Evolutionary conservation across 1,140 invertebrate genomes (phyloP).

Genomic region (Episyrphus balteatus): DNA sequence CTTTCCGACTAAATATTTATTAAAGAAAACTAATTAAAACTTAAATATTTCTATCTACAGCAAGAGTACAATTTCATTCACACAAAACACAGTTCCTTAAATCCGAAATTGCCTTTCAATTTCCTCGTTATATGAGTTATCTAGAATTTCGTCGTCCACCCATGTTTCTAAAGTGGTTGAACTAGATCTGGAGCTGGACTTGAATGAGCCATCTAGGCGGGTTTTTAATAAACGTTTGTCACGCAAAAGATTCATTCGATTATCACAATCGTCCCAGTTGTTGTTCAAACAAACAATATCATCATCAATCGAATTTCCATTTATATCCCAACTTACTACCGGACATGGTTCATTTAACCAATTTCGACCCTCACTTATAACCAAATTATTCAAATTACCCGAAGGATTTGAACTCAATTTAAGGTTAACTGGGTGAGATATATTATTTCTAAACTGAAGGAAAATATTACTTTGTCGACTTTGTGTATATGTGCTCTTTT

Average conservation of each 20-base stretch:
- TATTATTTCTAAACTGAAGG: constrained; percentile 1
- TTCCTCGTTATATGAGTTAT: constrained; percentile 6
- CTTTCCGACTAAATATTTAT: too few species aligned
- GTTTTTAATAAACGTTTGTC: constrained; percentile 2
- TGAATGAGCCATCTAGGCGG: constrained; percentile 13
- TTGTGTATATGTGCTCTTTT: too few species aligned
- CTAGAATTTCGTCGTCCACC: constrained; percentile 21
- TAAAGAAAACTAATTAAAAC: too few species aligned
- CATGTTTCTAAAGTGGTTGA: constrained; percentile 33
- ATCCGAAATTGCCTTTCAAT: background rate
- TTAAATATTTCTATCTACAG: too few species aligned
- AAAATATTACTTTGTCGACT: background rate
- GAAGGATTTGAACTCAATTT: constrained; percentile 24
- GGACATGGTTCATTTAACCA: constrained; percentile 10
- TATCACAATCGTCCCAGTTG: constrained; percentile 8
- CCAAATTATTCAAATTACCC: constrained; percentile 23
- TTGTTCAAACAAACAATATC: constrained; percentile 7
- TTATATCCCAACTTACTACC: constrained; percentile 33
- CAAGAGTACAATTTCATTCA: too few species aligned
- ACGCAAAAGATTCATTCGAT: constrained; percentile 13
- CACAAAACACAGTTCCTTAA: background rate
- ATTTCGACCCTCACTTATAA: constrained; percentile 16
- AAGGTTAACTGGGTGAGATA: constrained; percentile 17
- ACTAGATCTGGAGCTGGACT: constrained; percentile 31
- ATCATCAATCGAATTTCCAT: constrained; percentile 30